These are phyloP conservation scores for Notospermus geniculatus DNA, from an alignment of 1,140 invertebrate species.

Conservation along the genomic window DNA sequence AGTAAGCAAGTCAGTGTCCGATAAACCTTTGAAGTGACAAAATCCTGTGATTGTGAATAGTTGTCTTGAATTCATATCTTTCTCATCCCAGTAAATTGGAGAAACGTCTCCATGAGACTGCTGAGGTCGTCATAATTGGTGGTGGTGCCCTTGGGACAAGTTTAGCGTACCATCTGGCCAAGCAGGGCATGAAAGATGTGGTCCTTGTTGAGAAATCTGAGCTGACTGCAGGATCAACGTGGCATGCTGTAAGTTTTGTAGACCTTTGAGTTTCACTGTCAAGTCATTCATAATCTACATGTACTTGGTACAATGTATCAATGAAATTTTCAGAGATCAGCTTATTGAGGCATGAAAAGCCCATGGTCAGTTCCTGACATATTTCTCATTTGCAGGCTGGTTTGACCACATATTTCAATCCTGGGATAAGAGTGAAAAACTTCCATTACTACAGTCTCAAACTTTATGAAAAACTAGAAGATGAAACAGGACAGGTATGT, in stretches of 20 bases:
- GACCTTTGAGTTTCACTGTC: background rate
- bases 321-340: too few relatives aligned
- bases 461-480: conserved; percentile 43
- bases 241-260: conserved; percentile 50
- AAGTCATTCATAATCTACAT: background rate
- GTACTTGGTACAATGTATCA: too few relatives aligned
- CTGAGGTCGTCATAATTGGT: conserved; percentile 47
- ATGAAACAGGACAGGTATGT: conserved; percentile 47
- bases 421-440: conserved; percentile 51
- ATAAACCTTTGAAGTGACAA: too few relatives aligned
- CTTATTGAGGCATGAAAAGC: too few relatives aligned
- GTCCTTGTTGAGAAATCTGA: conserved; percentile 55
- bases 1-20: too few relatives aligned
- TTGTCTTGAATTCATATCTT: too few relatives aligned
- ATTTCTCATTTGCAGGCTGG: conserved; percentile 39
- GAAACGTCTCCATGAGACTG: conserved; percentile 22
- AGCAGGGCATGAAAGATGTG: conserved; percentile 40
- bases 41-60: too few relatives aligned
- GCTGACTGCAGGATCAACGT: conserved; percentile 55
- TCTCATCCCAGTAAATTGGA: background rate
- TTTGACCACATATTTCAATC: conserved; percentile 48
- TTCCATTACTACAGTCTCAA: conserved; percentile 53
- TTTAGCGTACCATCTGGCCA: conserved; percentile 52
- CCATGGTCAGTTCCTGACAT: too few relatives aligned
- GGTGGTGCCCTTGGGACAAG: conserved; percentile 51